Conservation (phyloP, 2,113 vertebrate genomes). For the Centropus bengalensis region DNA sequence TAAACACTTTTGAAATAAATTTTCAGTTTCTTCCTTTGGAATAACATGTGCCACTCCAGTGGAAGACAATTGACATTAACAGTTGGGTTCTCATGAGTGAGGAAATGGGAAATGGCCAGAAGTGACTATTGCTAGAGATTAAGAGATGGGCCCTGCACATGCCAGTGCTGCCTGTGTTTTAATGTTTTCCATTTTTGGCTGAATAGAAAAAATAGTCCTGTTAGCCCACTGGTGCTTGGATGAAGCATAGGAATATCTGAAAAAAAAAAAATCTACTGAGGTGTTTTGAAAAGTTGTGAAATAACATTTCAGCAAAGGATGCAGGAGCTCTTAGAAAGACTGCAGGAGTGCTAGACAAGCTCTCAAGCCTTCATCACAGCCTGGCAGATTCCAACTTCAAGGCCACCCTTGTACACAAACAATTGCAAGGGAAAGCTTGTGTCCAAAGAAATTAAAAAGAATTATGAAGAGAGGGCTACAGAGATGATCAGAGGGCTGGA, state of each 20-base stretch:
- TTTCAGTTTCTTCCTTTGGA: not conserved
- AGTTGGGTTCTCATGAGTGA: not conserved
- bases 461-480: not conserved
- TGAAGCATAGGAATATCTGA: not conserved
- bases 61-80: not conserved
- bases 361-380: not conserved
- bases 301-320: not conserved
- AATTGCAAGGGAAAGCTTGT: not conserved
- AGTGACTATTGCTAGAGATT: not conserved
- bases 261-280: not conserved
- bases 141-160: not conserved
- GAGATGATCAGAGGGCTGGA: too few relatives aligned
- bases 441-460: not conserved
- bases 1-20: not conserved
- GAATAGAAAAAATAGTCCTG: not conserved
- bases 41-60: not conserved
- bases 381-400: not conserved
- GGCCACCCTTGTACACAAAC: not conserved
- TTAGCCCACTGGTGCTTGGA: not conserved
- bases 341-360: not conserved
- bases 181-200: not conserved
- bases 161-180: not conserved
- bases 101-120: not conserved
- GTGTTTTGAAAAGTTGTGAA: not conserved
- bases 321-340: not conserved